These are phyloP conservation scores for Junonia oenone DNA, from an alignment of 2,888 invertebrate species.

Conservation along the genomic window DNA sequence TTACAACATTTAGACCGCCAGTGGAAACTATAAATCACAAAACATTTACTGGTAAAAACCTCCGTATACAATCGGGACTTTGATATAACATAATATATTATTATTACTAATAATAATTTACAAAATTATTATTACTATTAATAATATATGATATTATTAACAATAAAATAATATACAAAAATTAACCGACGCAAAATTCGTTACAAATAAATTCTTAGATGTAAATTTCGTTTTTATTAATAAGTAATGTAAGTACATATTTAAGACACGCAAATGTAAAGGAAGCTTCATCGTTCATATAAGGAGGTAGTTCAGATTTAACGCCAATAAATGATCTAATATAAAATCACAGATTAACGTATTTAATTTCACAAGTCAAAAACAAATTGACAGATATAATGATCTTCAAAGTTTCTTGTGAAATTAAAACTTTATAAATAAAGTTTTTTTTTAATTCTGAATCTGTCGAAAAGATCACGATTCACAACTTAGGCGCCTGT, in stretches of 20 bases:
- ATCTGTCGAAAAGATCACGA: constrained; percentile 67
- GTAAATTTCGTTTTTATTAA: constrained; percentile 2
- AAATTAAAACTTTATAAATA: constrained; percentile 28
- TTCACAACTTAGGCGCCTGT: constrained; percentile 54
- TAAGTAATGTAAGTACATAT: constrained; percentile 15
- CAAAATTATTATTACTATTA: too few species aligned
- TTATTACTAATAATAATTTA: too few species aligned
- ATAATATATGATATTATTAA: too few species aligned
- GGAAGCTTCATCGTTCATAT: constrained; percentile 23
- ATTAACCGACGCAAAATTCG: neutral
- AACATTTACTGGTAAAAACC: constrained; percentile 27
- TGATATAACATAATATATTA: neutral
- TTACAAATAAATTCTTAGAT: neutral
- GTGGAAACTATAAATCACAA: constrained; percentile 40
- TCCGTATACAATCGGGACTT: constrained; percentile 23
- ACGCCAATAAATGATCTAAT: constrained; percentile 53
- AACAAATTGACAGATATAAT: neutral
- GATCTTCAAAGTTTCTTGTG: constrained; percentile 17
- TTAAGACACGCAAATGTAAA: constrained; percentile 12
- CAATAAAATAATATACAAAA: neutral
- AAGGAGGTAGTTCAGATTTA: constrained; percentile 34
- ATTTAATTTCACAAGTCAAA: constrained; percentile 23
- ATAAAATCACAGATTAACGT: constrained; percentile 23
- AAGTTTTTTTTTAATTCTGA: constrained; percentile 46
- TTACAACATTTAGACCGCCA: constrained; percentile 46